These are phyloP conservation scores for Neodiprion pinetum DNA, from an alignment of 1,140 invertebrate species.

Conservation along the genomic window DNA sequence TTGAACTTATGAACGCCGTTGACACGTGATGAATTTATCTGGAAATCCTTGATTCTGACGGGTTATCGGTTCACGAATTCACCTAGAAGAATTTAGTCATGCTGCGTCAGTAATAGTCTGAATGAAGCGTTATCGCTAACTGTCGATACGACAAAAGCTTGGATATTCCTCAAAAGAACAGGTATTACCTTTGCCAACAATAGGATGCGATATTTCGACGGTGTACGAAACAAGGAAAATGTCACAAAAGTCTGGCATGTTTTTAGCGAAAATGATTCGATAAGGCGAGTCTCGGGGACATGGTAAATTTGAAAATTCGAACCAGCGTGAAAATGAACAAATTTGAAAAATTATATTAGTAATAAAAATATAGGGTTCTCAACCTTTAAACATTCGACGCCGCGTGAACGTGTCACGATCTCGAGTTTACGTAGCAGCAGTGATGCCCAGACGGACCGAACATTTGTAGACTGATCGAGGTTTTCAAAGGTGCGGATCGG, in stretches of 20 bases:
- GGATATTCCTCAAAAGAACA: too few relatives aligned
- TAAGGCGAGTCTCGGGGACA: not conserved
- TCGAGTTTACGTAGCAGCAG: constrained; percentile 21
- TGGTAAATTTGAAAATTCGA: not conserved
- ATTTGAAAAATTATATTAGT: constrained; percentile 26
- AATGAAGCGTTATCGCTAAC: too few relatives aligned
- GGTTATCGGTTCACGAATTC: not conserved
- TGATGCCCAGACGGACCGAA: constrained; percentile 28
- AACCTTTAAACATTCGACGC: constrained; percentile 28
- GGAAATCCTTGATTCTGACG: not conserved
- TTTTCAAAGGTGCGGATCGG: not conserved
- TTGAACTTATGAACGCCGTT: not conserved
- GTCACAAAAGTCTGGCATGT: too few relatives aligned
- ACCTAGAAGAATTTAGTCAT: not conserved
- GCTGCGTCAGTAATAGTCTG: too few relatives aligned
- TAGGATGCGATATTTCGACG: too few relatives aligned
- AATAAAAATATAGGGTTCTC: constrained; percentile 34
- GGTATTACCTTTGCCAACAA: too few relatives aligned
- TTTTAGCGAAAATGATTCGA: too few relatives aligned
- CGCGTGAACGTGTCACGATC: constrained; percentile 32
- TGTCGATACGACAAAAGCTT: too few relatives aligned
- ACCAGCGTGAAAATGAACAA: not conserved
- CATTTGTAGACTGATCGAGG: constrained; percentile 15
- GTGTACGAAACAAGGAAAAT: too few relatives aligned
- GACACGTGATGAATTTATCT: not conserved